phyloP scores from a whole-genome alignment of 2,113 vertebrate genomes.

The Chrysochloris asiatica region DNA sequence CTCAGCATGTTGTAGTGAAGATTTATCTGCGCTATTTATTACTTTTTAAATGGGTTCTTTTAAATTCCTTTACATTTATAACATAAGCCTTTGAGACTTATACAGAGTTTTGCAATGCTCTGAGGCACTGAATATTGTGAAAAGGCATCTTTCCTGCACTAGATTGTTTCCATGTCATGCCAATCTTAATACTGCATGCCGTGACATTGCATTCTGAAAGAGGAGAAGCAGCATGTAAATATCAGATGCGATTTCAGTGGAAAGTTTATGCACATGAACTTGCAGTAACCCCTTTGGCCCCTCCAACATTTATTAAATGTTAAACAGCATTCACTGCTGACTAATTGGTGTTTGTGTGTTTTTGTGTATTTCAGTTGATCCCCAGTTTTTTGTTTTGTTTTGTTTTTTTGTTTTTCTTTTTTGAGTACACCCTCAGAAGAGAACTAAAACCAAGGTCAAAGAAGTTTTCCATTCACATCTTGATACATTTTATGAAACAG shows the following conservation, averaged over 20 bases:
- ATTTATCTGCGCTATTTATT: conserved; percentile 87
- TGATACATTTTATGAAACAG: conserved; percentile 72
- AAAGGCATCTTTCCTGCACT: conserved; percentile 76
- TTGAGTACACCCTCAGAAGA: conserved; percentile 9
- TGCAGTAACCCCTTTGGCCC: conserved; percentile 64
- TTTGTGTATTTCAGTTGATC: conserved; percentile 29
- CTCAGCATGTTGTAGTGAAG: conserved; percentile 80
- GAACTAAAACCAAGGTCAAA: conserved; percentile 28
- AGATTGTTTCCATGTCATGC: conserved; percentile 71
- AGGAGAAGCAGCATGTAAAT: conserved; percentile 53
- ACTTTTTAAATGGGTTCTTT: conserved; percentile 83
- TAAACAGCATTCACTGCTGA: conserved; percentile 63
- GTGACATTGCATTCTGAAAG: conserved; percentile 74
- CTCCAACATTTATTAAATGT: conserved; percentile 59
- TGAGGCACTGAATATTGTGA: conserved; percentile 75
- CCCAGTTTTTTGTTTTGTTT: conserved; percentile 7
- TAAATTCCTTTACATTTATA: conserved; percentile 86
- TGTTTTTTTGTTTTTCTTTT: not conserved
- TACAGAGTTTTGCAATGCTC: conserved; percentile 76
- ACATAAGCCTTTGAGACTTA: conserved; percentile 79
- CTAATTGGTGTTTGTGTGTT: conserved; percentile 37
- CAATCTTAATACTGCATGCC: conserved; percentile 60
- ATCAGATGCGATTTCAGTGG: conserved; percentile 65
- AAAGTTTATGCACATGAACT: conserved; percentile 71
- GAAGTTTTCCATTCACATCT: conserved; percentile 66